A percentile compares a stretch with the other conserved stretches of the same genome.
phyloP scores from a whole-genome alignment of 2,888 invertebrate species.

The Drosophila falleni region DNA sequence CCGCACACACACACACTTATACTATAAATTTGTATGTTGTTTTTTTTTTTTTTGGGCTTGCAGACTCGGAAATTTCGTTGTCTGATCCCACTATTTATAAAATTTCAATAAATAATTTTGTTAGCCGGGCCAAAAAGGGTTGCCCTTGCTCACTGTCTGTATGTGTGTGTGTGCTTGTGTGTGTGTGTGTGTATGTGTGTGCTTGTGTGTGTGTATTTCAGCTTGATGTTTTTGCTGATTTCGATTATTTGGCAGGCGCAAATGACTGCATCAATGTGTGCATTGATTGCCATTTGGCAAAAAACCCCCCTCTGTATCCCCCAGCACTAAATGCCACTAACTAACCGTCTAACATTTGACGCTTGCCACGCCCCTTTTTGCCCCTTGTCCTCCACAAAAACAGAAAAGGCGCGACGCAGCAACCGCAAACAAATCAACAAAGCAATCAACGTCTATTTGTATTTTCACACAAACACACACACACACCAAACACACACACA shows the following conservation, averaged over 20 bases:
- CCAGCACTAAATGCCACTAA: conserved; percentile 60
- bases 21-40: conserved; percentile 30
- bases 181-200: conserved; percentile 9
- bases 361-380: conserved; percentile 33
- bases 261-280: conserved; percentile 72
- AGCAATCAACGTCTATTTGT: conserved; percentile 81
- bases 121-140: conserved; percentile 59
- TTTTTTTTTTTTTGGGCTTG: conserved; percentile 69
- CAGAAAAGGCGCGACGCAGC: conserved; percentile 51
- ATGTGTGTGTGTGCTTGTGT: conserved; percentile 3
- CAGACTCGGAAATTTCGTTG: conserved; percentile 81
- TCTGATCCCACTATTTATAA: conserved; percentile 85
- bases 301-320: neutral
- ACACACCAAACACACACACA: neutral
- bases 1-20: neutral
- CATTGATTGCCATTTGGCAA: conserved; percentile 76
- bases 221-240: conserved; percentile 57
- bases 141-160: conserved; percentile 27
- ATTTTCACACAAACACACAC: conserved; percentile 65
- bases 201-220: conserved; percentile 2
- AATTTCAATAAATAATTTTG: conserved; percentile 84
- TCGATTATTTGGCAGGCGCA: conserved; percentile 70
- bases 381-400: neutral
- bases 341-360: conserved; percentile 76
- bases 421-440: conserved; percentile 82